Conservation (phyloP, 2,797 vertebrate species). For the Rachycentron canadum region DNA sequence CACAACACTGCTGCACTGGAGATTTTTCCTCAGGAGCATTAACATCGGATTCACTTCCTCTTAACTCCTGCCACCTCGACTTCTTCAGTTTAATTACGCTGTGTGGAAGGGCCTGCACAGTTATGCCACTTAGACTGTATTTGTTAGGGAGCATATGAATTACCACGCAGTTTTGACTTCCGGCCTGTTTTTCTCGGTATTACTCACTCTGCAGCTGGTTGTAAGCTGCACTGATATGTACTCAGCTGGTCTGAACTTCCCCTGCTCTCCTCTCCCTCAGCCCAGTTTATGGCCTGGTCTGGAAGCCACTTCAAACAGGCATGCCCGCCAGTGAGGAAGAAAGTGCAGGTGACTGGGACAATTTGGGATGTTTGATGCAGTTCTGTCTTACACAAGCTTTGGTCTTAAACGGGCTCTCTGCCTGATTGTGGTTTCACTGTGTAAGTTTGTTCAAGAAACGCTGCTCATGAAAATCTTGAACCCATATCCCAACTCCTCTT, state of each 20-base stretch:
- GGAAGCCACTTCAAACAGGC: constrained; percentile 66
- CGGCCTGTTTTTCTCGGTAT: constrained; percentile 34
- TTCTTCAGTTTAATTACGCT: constrained; percentile 10
- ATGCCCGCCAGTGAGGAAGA: constrained; percentile 32
- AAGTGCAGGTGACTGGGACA: constrained; percentile 37
- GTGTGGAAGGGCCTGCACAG: constrained; percentile 5
- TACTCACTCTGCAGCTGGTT: constrained; percentile 58
- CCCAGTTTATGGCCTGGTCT: constrained; percentile 53
- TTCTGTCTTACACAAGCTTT: neutral
- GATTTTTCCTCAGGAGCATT: constrained; percentile 24
- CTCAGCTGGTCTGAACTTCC: constrained; percentile 70
- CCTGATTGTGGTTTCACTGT: neutral
- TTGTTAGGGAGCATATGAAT: constrained; percentile 7
- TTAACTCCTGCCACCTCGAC: constrained; percentile 6
- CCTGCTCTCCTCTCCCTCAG: constrained; percentile 38
- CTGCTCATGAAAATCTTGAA: neutral
- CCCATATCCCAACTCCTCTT: neutral
- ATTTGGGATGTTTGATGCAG: constrained; percentile 31
- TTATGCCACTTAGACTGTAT: neutral
- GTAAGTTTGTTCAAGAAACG: constrained; percentile 3
- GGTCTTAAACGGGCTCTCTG: neutral
- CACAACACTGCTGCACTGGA: constrained; percentile 25
- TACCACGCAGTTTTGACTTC: constrained; percentile 50
- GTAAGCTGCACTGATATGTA: constrained; percentile 48
- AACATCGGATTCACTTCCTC: constrained; percentile 18